Base-by-base conservation (phyloP, 2,888 invertebrate species). In the Drepanosiphum platanoidis region DNA sequence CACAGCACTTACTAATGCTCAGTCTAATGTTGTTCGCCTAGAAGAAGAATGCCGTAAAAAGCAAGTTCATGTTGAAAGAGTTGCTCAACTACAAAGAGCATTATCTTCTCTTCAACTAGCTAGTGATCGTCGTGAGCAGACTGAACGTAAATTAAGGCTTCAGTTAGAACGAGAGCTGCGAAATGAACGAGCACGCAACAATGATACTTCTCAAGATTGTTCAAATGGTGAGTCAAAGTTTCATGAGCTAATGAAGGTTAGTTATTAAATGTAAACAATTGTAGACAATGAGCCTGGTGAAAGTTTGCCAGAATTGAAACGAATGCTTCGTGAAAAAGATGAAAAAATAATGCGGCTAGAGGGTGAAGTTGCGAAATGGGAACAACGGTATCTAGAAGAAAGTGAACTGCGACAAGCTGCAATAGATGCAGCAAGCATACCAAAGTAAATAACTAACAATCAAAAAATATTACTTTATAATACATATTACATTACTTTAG, bases 21-120 rank as follows among this genome's bases (percentile, higher is more conserved):
- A 97, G 90, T 93, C 94, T 86, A 96, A 96, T 90, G 95, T 97
- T 71, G 94, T 96, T 79, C 92, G 95, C 34, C 91, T 97, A 1
- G 97, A 97, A 90, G 96, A 96, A 89, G 96, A 97, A 94, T 93
- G 93, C 89, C 95, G 95, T 64, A 96, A 95, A 90, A 95, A 95
- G 87, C 93, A 95, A 91, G 93, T 94, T 58, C 95, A 94, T 90
- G 95, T 95, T 83, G 96, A 96, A 89, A 92, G 95, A 87, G 95
- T 96, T 86, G 93, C 94, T 87, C 96, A 96, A 87, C 91, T 97
- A 86, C 96, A 96, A 90, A 92, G 95, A 75, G 95, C 95, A 71
- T 91, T 96, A 87, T 93, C 94, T 27, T 94, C 95, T 82, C 92
- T 96, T 88, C 95, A 96, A 90, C 92, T 94, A 88, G 95, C 95